Conservation (phyloP, 2,113 vertebrate genomes). For the Rhodinocichla rosea region DNA sequence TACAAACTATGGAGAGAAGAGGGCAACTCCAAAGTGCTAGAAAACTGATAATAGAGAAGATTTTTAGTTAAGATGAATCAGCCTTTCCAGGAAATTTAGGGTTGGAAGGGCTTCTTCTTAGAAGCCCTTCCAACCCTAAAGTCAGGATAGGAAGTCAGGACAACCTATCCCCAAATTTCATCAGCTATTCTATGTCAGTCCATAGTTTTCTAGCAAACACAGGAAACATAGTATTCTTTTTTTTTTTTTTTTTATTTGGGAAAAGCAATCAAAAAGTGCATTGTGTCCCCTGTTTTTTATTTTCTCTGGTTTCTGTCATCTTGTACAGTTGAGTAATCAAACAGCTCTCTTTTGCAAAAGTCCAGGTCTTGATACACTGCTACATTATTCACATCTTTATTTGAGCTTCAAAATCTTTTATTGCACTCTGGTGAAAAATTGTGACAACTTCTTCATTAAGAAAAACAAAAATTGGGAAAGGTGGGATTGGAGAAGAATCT, state of each 20-base stretch:
- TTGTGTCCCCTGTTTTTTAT: not conserved
- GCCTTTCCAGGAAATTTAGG: not conserved
- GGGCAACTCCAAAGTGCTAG: not conserved
- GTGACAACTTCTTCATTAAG: not conserved
- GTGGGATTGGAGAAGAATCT: not conserved
- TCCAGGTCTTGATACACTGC: fast-evolving
- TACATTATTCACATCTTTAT: not conserved
- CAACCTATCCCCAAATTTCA: not conserved
- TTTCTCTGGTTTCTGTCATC: not conserved
- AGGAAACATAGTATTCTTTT: not conserved
- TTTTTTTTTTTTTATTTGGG: not conserved
- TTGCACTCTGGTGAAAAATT: not conserved
- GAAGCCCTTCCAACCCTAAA: too few species aligned
- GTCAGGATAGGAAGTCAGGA: too few species aligned
- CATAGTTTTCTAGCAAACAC: not conserved
- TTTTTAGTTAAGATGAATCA: not conserved
- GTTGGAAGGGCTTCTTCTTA: fast-evolving
- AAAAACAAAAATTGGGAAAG: not conserved
- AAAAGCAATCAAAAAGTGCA: not conserved
- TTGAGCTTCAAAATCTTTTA: not conserved
- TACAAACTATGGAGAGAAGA: not conserved
- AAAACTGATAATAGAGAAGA: not conserved
- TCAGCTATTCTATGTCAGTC: not conserved
- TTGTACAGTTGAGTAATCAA: not conserved
- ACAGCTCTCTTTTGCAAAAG: not conserved